A percentile compares a stretch with the other conserved stretches of the same genome.
Evolutionary conservation across 2,113 vertebrate genomes (phyloP).

Genomic region (Python bivittatus): DNA sequence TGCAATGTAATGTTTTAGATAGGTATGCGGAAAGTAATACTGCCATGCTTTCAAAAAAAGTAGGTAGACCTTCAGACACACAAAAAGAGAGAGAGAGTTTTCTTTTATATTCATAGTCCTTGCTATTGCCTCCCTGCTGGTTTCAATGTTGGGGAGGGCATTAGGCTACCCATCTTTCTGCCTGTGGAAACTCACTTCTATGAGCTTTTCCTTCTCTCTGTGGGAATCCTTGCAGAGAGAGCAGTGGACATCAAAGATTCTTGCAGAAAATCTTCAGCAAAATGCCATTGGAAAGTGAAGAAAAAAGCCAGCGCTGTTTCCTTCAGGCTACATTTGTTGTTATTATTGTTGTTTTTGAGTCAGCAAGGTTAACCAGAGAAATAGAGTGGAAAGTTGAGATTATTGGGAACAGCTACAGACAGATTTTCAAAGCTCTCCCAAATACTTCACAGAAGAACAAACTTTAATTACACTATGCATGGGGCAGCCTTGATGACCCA

Average conservation of each 20-base stretch:
- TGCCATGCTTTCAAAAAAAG: conserved; percentile 12
- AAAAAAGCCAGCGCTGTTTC: conserved; percentile 51
- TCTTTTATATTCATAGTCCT: conserved; percentile 11
- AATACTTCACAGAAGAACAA: conserved; percentile 56
- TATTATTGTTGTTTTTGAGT: conserved; percentile 68
- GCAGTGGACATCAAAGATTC: conserved; percentile 50
- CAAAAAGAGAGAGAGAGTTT: conserved; percentile 23
- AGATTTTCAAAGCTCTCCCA: conserved; percentile 58
- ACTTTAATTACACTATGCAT: conserved; percentile 45
- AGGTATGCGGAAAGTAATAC: not conserved
- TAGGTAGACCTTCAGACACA: not conserved
- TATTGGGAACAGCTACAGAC: conserved; percentile 24
- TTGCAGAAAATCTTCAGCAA: conserved; percentile 41
- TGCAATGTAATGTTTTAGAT: not conserved
- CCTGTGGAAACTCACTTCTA: conserved; percentile 26
- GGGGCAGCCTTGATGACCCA: conserved; percentile 17
- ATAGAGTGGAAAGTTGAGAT: conserved; percentile 66
- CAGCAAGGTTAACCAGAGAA: conserved; percentile 69
- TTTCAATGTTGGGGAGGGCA: conserved; percentile 18
- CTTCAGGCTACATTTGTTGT: conserved; percentile 58
- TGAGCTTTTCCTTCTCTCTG: conserved; percentile 43
- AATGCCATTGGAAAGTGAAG: conserved; percentile 53
- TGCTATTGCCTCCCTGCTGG: conserved; percentile 24
- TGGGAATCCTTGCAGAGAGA: conserved; percentile 37
- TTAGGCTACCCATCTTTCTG: not conserved